Conservation (phyloP, 2,113 vertebrate species). For the Electrona antarctica region DNA sequence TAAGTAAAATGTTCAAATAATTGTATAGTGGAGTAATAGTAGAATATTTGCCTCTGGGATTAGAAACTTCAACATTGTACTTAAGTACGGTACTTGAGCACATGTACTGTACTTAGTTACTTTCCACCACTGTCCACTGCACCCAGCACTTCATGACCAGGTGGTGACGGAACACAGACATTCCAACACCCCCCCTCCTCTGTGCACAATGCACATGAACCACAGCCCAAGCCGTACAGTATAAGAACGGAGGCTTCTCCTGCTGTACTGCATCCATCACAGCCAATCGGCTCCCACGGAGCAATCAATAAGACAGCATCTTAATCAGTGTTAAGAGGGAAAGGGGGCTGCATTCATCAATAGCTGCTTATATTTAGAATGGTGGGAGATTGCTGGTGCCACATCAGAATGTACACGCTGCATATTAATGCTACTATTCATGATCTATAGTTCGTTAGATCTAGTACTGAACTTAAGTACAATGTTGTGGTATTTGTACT, state of each 20-base stretch:
- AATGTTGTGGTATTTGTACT: too few relatives aligned
- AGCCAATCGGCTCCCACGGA: conserved; percentile 35
- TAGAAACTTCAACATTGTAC: too few relatives aligned
- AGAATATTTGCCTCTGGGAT: too few relatives aligned
- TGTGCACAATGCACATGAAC: conserved; percentile 45
- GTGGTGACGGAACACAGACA: conserved; percentile 44
- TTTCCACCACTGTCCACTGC: too few relatives aligned
- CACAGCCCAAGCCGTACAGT: conserved; percentile 29
- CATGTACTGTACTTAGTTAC: too few relatives aligned
- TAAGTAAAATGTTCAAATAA: too few relatives aligned
- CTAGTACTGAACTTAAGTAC: too few relatives aligned
- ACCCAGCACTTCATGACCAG: conserved; percentile 53
- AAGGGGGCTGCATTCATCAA: conserved; percentile 28
- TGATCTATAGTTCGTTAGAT: too few relatives aligned
- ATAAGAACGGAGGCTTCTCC: conserved; percentile 16
- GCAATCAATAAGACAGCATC: conserved; percentile 53
- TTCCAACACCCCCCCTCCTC: conserved; percentile 36
- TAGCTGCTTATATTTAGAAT: conserved; percentile 22
- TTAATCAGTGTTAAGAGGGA: conserved; percentile 47
- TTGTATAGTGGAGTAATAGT: too few relatives aligned
- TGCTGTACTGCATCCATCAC: conserved; percentile 51
- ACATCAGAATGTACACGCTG: not conserved
- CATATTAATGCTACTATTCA: not conserved
- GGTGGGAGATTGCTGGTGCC: conserved; percentile 7
- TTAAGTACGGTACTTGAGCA: too few relatives aligned